Base-by-base conservation (phyloP, 2,888 invertebrate genomes). In the Drosophila kuntzei region DNA sequence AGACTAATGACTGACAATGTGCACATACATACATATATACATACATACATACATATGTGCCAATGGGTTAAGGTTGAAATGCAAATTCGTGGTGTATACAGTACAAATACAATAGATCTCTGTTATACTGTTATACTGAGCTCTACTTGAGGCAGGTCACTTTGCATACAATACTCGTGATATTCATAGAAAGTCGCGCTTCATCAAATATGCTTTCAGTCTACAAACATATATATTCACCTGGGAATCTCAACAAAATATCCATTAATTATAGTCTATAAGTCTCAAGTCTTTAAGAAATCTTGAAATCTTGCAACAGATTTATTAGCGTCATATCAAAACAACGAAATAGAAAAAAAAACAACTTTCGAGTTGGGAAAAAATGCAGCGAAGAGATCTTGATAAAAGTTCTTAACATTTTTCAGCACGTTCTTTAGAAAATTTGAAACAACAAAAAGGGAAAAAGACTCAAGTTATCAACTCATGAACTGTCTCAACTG, bases 1-100 rank as follows among this genome's bases (percentile, higher is more conserved):
- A 32, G 59, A 44, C 37, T 66, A 66, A 55, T 29, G 22, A 14
- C 43, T 16, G 14, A 36, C 2, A n/a, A n/a, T n/a, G n/a, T n/a
- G n/a, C 4, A 36, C 3, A 16, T 9, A 9, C 3, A 37, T 11
- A 14, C 43, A 78, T 78, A 36, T 82, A n/a, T n/a, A n/a, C n/a
- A n/a, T 9, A 36, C 3, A 16, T 9, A 9, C 3, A 37, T 11
- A 14, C 43, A 78, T 78, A 36, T 82, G 51, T 82, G 85, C 36
- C 85, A 85, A 80, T 85, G 75, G 83, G 83, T 83, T 82, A 83
- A 82, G 85, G 83, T 80, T 82, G 74, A 60, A 71, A 76, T 80
- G 80, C 80, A 73, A 82, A 46, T 50, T 22, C 22, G 20, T 11
- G 50, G n/a, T n/a, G n/a, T n/a, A n/a, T n/a, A n/a, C n/a, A n/a